Evolutionary conservation across 1,140 invertebrate genomes (phyloP).

Genomic region (Philopotamus ludificatus): DNA sequence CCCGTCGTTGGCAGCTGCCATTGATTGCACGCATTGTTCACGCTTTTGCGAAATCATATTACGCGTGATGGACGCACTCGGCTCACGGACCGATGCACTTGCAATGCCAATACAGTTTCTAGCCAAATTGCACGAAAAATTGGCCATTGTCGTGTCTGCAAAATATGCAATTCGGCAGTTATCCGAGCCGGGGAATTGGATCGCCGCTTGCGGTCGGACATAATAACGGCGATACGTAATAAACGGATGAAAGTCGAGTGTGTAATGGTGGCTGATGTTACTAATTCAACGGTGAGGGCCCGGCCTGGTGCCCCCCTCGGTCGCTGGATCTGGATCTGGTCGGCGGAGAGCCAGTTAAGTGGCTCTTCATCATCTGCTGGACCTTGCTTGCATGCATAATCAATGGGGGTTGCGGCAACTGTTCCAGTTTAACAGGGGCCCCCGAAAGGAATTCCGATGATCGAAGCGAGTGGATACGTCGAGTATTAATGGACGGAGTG

Average conservation of each 20-base stretch:
- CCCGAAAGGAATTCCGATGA: too few relatives aligned
- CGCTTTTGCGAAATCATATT: conserved; percentile 6
- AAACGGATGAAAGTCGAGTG: too few relatives aligned
- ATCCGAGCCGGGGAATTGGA: too few relatives aligned
- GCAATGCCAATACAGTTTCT: background rate
- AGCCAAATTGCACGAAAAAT: too few relatives aligned
- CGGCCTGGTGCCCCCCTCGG: background rate
- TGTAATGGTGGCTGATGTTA: too few relatives aligned
- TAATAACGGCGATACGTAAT: too few relatives aligned
- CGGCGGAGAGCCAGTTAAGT: background rate
- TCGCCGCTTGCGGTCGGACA: too few relatives aligned
- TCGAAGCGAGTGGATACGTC: too few relatives aligned
- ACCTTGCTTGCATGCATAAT: conserved; percentile 7
- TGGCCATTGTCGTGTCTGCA: too few relatives aligned
- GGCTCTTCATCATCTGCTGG: conserved; percentile 3
- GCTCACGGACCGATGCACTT: background rate
- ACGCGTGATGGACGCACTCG: conserved; percentile 1
- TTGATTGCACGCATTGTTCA: conserved; percentile 10
- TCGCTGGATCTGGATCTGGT: conserved; percentile 2
- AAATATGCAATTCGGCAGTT: too few relatives aligned
- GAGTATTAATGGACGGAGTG: too few relatives aligned
- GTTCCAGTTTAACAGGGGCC: too few relatives aligned
- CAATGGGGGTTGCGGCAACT: background rate
- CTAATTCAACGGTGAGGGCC: background rate
- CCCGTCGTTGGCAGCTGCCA: background rate